phyloP scores from a whole-genome alignment of 1,140 invertebrate genomes.

The Thereuonema tuberculata region DNA sequence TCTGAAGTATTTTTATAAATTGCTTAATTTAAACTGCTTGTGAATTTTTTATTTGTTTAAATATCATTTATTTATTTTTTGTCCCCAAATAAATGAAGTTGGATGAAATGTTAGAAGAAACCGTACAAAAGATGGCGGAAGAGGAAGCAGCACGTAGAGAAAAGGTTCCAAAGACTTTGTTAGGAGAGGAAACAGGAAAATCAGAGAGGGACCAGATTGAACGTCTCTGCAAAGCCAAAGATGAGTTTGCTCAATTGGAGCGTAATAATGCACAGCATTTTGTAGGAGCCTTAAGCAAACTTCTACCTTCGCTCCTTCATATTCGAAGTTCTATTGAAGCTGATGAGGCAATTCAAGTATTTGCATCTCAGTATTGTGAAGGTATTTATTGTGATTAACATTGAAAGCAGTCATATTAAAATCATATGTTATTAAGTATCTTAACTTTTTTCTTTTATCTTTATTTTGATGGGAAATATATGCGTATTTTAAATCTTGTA shows the following conservation, averaged over 20 bases:
- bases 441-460: conserved; percentile 4
- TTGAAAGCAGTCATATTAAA: no score
- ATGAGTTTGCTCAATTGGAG: conserved; percentile 56
- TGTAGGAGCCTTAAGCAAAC: conserved; percentile 49
- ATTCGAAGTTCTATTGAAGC: conserved; percentile 64
- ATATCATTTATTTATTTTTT: no score
- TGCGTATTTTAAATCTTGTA: neutral
- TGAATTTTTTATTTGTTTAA: no score
- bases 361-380: conserved; percentile 80
- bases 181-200: conserved; percentile 22
- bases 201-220: conserved; percentile 18
- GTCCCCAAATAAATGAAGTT: no score
- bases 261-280: conserved; percentile 63
- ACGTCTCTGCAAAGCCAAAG: conserved; percentile 31
- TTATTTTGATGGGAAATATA: no score
- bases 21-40: no score
- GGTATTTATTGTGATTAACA: conserved; percentile 37
- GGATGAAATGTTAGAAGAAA: conserved; percentile 19
- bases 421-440: conserved; percentile 18
- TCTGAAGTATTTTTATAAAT: no score
- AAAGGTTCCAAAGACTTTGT: conserved; percentile 43
- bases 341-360: conserved; percentile 77
- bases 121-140: conserved; percentile 19
- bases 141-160: conserved; percentile 36
- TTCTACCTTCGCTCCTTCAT: conserved; percentile 54